Evolutionary conservation across 2,113 vertebrate species (phyloP).

Genomic region (Candoia aspera): DNA sequence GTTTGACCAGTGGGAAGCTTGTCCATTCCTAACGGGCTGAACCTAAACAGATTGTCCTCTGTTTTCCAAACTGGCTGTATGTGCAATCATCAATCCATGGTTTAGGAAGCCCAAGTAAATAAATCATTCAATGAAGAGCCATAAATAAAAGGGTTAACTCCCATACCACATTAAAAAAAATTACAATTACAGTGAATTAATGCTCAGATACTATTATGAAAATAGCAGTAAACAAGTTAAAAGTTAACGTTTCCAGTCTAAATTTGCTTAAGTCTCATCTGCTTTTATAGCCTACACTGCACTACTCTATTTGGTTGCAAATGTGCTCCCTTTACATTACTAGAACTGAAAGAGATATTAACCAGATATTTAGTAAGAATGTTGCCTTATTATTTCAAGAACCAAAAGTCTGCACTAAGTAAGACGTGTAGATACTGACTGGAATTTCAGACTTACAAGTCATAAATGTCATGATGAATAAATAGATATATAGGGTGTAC

Average conservation of each 20-base stretch:
- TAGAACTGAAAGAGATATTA: constrained; percentile 36
- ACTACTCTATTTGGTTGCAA: neutral
- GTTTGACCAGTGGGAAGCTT: constrained; percentile 70
- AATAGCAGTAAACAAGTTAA: neutral
- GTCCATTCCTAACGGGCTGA: constrained; percentile 73
- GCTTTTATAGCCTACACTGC: constrained; percentile 26
- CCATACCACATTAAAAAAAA: neutral
- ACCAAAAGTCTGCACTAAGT: constrained; percentile 53
- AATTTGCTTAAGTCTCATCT: neutral
- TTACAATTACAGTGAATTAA: constrained; percentile 70
- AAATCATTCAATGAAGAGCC: constrained; percentile 76
- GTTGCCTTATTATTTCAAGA: constrained; percentile 45
- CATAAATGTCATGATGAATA: neutral
- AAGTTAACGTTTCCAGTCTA: neutral
- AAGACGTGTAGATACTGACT: constrained; percentile 26
- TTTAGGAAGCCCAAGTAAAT: constrained; percentile 75
- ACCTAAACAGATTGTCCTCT: constrained; percentile 67
- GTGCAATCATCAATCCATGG: constrained; percentile 71
- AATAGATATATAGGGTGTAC: neutral
- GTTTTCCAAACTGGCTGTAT: neutral
- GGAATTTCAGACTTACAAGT: neutral
- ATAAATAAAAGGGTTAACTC: constrained; percentile 45
- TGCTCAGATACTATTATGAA: constrained; percentile 54
- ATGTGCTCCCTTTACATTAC: constrained; percentile 20
- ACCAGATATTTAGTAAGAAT: constrained; percentile 53